Conservation (phyloP, 30 jellyfish, hydroid and myxozoan genomes). For the Morbakka virulenta region DNA sequence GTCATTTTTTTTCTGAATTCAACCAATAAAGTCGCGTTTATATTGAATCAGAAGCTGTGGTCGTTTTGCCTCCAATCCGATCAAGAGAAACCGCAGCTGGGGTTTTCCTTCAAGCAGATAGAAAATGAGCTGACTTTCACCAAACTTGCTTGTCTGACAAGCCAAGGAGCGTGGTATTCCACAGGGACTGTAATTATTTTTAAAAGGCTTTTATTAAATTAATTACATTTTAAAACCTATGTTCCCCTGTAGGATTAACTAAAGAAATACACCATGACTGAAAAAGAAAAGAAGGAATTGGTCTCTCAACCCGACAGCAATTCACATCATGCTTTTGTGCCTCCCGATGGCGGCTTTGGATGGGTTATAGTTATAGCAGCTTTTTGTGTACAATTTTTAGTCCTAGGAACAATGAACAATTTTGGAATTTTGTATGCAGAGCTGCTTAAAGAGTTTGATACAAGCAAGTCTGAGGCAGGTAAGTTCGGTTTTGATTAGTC, state of each 20-base stretch:
- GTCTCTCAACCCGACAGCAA: background rate
- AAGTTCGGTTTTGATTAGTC: background rate
- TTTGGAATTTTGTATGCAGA: slow-evolving; percentile 82
- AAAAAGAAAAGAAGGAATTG: background rate
- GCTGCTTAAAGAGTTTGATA: slow-evolving; percentile 81
- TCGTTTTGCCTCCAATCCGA: background rate
- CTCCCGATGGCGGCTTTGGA: slow-evolving; percentile 99
- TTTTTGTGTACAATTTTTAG: slow-evolving; percentile 88
- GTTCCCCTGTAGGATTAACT: too few species aligned
- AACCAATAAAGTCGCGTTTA: background rate
- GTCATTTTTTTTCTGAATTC: background rate
- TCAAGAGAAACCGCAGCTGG: background rate
- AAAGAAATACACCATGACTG: background rate
- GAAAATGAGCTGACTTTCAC: too few species aligned
- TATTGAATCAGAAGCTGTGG: background rate
- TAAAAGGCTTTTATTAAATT: too few species aligned
- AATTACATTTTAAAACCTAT: too few species aligned
- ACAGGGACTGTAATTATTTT: too few species aligned
- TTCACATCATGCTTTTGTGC: background rate
- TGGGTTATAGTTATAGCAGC: slow-evolving; percentile 95
- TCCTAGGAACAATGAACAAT: slow-evolving; percentile 95
- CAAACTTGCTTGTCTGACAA: too few species aligned
- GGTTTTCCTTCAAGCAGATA: background rate
- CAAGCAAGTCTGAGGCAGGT: slow-evolving; percentile 82
- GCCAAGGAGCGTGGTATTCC: too few species aligned